Conservation (phyloP, 2,113 vertebrate genomes). For the Numenius arquata region DNA sequence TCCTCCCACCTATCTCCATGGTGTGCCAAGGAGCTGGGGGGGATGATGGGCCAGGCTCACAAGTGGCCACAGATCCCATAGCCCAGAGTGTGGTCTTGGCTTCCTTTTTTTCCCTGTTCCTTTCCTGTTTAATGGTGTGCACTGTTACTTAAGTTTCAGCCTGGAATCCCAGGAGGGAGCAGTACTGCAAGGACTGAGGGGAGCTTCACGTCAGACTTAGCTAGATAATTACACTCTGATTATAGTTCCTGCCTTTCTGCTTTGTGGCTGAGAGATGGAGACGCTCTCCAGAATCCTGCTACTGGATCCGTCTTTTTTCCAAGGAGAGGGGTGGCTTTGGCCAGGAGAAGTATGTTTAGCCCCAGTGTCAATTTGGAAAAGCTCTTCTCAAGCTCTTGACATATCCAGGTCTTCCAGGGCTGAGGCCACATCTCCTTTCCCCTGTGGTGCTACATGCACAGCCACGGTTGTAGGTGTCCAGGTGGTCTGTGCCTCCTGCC, state of each 20-base stretch:
- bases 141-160: constrained; percentile 60
- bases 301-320: background rate
- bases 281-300: background rate
- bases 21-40: background rate
- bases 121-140: constrained; percentile 4
- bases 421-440: constrained; percentile 5
- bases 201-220: background rate
- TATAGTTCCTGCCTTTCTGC: constrained; percentile 22
- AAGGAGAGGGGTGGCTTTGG: background rate
- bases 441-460: background rate
- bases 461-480: background rate
- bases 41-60: background rate
- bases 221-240: constrained; percentile 28
- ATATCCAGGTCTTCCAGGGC: constrained; percentile 61
- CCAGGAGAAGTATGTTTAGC: background rate
- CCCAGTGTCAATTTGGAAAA: background rate
- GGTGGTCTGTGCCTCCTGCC: background rate
- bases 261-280: background rate
- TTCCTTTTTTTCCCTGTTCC: constrained; percentile 17
- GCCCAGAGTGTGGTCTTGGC: background rate
- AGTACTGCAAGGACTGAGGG: constrained; percentile 25
- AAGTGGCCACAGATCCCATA: background rate
- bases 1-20: constrained; percentile 22
- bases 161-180: constrained; percentile 28
- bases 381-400: constrained; percentile 15